Conservation (phyloP, 2,888 invertebrate species). For the Pterostichus niger region DNA sequence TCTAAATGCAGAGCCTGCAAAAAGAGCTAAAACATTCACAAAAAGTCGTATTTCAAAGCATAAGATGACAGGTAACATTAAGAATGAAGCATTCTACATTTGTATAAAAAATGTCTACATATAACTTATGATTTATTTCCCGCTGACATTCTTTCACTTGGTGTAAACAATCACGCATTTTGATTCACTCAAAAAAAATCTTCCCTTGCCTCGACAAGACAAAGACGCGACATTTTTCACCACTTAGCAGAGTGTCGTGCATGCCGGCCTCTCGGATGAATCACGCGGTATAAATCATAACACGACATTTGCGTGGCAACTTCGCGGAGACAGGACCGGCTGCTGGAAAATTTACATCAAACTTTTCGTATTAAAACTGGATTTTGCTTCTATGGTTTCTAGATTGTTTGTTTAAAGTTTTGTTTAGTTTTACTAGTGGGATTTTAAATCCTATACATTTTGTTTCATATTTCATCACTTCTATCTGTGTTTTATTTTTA, state of each 20-base stretch:
- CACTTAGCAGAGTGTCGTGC: slow-evolving; percentile 32
- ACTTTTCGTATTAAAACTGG: slow-evolving; percentile 48
- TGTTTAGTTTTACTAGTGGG: slow-evolving; percentile 40
- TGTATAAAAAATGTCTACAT: slow-evolving; percentile 48
- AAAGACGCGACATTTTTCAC: slow-evolving; percentile 54
- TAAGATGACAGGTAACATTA: slow-evolving; percentile 46
- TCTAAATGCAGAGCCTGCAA: neutral
- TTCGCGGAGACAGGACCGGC: slow-evolving; percentile 41
- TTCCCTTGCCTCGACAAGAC: slow-evolving; percentile 35
- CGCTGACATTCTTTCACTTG: slow-evolving; percentile 52
- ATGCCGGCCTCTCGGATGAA: slow-evolving; percentile 13
- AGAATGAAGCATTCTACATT: slow-evolving; percentile 49
- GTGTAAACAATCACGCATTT: slow-evolving; percentile 56
- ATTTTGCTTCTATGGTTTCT: slow-evolving; percentile 20
- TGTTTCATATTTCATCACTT: slow-evolving; percentile 11
- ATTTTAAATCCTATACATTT: slow-evolving; percentile 19
- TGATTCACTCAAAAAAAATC: slow-evolving; percentile 55
- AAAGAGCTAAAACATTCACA: slow-evolving; percentile 39
- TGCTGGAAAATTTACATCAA: slow-evolving; percentile 38
- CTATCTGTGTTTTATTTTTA: too few relatives aligned
- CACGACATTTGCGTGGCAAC: slow-evolving; percentile 43
- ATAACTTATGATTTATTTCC: slow-evolving; percentile 56
- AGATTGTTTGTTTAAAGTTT: slow-evolving; percentile 42
- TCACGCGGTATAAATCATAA: slow-evolving; percentile 45
- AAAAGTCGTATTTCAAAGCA: slow-evolving; percentile 46